Evolutionary conservation across 92 coral and sea anemone species (phyloP).

Genomic region (Plumapathes pennacea): DNA sequence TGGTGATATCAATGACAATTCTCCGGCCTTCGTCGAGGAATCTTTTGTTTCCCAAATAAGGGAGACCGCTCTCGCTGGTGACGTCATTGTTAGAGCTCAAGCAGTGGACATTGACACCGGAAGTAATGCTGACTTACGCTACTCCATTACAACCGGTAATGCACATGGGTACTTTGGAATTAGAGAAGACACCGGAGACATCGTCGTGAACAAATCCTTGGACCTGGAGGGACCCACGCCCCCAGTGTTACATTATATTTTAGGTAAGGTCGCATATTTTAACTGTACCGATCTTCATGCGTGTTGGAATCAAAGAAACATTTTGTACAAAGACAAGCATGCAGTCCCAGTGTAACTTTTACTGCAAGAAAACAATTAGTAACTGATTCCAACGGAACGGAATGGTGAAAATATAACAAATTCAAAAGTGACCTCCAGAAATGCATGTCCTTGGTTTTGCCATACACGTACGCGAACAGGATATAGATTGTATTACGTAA

Average conservation of each 20-base stretch:
- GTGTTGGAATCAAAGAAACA: too few species aligned
- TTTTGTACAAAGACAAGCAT: too few species aligned
- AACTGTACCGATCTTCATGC: too few species aligned
- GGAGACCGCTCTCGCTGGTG: constrained; percentile 56
- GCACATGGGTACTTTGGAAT: constrained; percentile 56
- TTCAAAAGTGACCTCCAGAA: too few species aligned
- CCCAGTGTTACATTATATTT: constrained; percentile 36
- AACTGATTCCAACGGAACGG: too few species aligned
- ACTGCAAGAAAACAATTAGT: too few species aligned
- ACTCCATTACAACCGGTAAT: constrained; percentile 66
- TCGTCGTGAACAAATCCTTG: constrained; percentile 56
- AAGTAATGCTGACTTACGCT: constrained; percentile 48
- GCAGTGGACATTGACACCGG: constrained; percentile 74
- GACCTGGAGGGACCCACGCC: constrained; percentile 53
- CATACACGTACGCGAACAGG: too few species aligned
- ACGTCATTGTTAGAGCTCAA: constrained; percentile 39
- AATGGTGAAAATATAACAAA: too few species aligned
- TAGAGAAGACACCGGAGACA: constrained; percentile 51
- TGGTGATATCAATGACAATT: constrained; percentile 72
- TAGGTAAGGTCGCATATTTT: constrained; percentile 36
- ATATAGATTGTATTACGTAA: too few species aligned
- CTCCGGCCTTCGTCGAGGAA: constrained; percentile 51
- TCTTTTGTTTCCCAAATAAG: constrained; percentile 22
- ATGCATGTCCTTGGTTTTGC: too few species aligned
- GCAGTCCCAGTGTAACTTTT: too few species aligned